A percentile compares a stretch with the other conserved stretches of the same genome.
Conservation (phyloP, 2,888 invertebrate species). For the Dryobota labecula region DNA sequence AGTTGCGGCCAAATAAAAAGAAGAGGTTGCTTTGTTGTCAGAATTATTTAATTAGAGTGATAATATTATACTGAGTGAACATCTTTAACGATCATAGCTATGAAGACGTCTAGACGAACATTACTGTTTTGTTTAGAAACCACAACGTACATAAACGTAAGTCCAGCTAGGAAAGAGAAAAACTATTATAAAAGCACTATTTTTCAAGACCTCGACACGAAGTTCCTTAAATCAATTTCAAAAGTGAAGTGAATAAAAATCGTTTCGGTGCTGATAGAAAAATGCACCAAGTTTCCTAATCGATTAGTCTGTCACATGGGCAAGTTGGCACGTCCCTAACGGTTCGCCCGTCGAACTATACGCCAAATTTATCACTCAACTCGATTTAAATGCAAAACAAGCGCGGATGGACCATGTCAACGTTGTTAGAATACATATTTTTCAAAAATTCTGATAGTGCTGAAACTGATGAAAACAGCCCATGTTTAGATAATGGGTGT, state of each 20-base stretch:
- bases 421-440: conserved; percentile 33
- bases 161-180: conserved; percentile 19
- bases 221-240: conserved; percentile 60
- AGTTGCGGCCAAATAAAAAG: conserved; percentile 23
- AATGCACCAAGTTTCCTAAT: conserved; percentile 68
- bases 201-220: conserved; percentile 39
- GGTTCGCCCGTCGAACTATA: conserved; percentile 59
- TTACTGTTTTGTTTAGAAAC: conserved; percentile 1
- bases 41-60: conserved; percentile 39
- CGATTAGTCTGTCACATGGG: conserved; percentile 65
- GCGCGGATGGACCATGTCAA: conserved; percentile 37
- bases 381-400: conserved; percentile 72
- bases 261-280: conserved; percentile 52
- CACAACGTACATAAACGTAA: conserved; percentile 10
- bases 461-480: conserved; percentile 1
- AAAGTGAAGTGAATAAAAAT: conserved; percentile 59
- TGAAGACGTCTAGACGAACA: conserved; percentile 47
- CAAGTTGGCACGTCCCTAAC: conserved; percentile 64
- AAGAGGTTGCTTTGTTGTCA: conserved; percentile 17
- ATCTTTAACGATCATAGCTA: conserved; percentile 30
- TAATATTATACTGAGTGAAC: conserved; percentile 30
- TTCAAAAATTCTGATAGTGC: conserved; percentile 9
- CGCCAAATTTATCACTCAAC: conserved; percentile 69
- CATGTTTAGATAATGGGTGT: background rate
- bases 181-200: conserved; percentile 23